phyloP scores from a whole-genome alignment of 2,113 vertebrate genomes.

The Aplodontia rufa region DNA sequence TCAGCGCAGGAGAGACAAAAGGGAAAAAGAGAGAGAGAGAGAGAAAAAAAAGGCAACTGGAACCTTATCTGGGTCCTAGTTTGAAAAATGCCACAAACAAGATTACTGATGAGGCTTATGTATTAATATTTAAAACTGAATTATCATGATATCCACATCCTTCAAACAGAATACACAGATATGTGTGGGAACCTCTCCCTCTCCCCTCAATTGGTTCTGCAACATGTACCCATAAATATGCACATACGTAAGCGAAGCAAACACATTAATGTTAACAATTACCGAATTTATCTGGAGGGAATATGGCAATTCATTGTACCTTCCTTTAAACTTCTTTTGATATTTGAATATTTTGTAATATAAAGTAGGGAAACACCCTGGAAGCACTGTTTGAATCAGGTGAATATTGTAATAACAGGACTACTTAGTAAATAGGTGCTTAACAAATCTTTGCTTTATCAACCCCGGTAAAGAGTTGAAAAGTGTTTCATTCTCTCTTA shows the following conservation, averaged over 20 bases:
- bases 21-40: neutral
- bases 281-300: neutral
- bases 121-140: neutral
- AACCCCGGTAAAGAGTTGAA: neutral
- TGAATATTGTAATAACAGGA: neutral
- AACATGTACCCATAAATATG: neutral
- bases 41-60: neutral
- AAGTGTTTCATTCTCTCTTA: neutral
- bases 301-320: neutral
- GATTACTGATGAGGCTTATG: neutral
- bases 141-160: neutral
- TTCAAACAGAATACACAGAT: neutral
- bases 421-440: neutral
- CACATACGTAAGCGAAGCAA: neutral
- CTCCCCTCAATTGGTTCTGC: neutral
- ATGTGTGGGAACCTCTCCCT: no score
- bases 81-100: neutral
- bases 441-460: neutral
- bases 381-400: neutral
- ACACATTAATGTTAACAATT: neutral
- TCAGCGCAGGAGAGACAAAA: neutral
- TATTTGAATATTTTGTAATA: neutral
- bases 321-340: neutral
- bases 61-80: neutral
- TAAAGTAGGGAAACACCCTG: neutral